phyloP scores from a whole-genome alignment of 1,140 invertebrate species.

The Eufriesea mexicana region DNA sequence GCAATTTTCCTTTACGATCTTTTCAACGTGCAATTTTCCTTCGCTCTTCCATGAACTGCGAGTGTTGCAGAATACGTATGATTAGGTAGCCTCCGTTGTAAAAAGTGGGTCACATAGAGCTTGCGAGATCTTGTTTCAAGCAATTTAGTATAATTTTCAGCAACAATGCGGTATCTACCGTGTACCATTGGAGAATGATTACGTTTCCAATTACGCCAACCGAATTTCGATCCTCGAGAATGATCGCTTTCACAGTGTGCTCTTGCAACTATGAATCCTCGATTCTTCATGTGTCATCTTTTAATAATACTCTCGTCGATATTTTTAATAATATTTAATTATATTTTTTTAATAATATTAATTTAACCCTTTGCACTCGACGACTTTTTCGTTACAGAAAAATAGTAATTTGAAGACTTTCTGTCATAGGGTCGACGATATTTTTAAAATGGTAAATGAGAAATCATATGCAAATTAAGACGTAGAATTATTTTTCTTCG shows the following conservation, averaged over 20 bases:
- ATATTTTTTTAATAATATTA: too few species aligned
- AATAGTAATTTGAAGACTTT: too few species aligned
- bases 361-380: too few species aligned
- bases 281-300: too few species aligned
- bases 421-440: too few species aligned
- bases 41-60: neutral
- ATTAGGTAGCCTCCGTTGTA: neutral
- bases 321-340: too few species aligned
- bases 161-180: neutral
- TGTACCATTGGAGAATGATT: neutral
- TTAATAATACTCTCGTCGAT: too few species aligned
- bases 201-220: neutral
- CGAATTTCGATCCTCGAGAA: neutral
- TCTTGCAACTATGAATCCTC: too few species aligned
- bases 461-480: too few species aligned
- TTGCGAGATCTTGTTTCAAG: constrained; percentile 5
- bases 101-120: constrained; percentile 8
- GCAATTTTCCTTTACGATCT: neutral
- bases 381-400: too few species aligned
- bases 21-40: neutral
- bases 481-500: too few species aligned
- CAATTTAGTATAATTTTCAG: constrained; percentile 15
- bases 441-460: too few species aligned
- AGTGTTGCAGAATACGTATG: neutral
- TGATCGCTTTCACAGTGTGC: neutral